These are phyloP conservation scores for Drosophila mettleri DNA, from an alignment of 2,888 invertebrate genomes.

Conservation along the genomic window DNA sequence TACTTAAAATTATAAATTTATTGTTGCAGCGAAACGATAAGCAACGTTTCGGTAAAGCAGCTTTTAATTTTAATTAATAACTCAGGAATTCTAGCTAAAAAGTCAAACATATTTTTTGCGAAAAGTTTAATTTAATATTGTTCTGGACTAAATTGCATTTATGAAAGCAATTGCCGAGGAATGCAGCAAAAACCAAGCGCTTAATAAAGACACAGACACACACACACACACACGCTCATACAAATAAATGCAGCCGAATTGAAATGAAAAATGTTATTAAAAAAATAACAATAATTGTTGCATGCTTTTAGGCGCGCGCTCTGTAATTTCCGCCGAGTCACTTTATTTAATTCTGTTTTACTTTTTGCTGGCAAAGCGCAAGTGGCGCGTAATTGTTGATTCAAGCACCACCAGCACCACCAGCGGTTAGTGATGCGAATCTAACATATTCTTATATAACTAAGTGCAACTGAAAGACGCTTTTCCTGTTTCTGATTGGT, in stretches of 20 bases:
- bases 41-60: not conserved
- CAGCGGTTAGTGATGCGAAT: constrained; percentile 2
- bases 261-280: constrained; percentile 39
- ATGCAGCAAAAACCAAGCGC: not conserved
- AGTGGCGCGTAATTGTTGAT: constrained; percentile 38
- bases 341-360: constrained; percentile 33
- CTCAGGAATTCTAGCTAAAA: not conserved
- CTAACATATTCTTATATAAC: constrained; percentile 54
- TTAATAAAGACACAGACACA: not conserved
- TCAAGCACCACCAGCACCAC: not conserved
- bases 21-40: not conserved
- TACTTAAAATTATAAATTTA: constrained; percentile 4
- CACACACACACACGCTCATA: not conserved
- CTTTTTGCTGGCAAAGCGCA: constrained; percentile 14
- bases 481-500: constrained; percentile 10
- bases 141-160: constrained; percentile 5
- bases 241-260: not conserved
- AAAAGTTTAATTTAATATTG: constrained; percentile 5
- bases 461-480: constrained; percentile 38
- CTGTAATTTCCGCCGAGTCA: constrained; percentile 43
- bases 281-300: constrained; percentile 61
- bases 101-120: no score
- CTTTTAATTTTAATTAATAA: not conserved
- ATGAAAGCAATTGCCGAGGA: constrained; percentile 8
- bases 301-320: constrained; percentile 64